Conservation (phyloP, 2,888 invertebrate genomes). For the Cephus sareptanus region DNA sequence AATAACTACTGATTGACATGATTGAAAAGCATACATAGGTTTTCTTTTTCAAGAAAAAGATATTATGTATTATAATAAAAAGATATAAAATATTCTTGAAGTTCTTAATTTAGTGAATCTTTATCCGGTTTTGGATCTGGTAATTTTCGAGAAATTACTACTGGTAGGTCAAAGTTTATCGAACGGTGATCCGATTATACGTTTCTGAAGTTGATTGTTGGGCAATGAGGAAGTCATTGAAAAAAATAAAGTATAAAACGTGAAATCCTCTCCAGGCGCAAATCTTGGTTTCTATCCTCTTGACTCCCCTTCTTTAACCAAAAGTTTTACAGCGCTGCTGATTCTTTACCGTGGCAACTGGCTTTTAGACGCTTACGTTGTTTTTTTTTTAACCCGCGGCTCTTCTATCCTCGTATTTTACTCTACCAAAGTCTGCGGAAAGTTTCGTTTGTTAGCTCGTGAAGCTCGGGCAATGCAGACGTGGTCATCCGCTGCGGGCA, state of each 20-base stretch:
- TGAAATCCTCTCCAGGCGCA: not conserved
- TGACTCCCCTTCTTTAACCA: not conserved
- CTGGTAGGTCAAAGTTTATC: not conserved
- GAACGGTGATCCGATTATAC: conserved; percentile 43
- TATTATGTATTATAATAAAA: too few species aligned
- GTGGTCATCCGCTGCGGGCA: conserved; percentile 29
- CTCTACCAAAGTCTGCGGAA: conserved; percentile 8
- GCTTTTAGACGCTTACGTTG: not conserved
- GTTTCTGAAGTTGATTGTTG: conserved; percentile 18
- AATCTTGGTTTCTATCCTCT: not conserved
- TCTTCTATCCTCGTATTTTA: not conserved
- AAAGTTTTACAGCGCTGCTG: not conserved
- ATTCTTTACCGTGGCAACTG: not conserved
- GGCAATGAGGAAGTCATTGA: not conserved
- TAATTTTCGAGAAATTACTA: not conserved
- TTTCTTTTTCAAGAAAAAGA: too few species aligned
- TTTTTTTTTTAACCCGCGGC: not conserved
- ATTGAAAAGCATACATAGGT: not conserved
- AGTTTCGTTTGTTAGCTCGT: conserved; percentile 21
- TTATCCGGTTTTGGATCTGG: not conserved
- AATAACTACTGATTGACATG: not conserved
- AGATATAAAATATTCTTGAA: not conserved
- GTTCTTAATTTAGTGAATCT: not conserved
- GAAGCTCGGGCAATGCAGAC: conserved; percentile 21
- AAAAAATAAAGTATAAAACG: not conserved